These are phyloP conservation scores for Porites lutea DNA, from an alignment of 64 coral and sea anemone genomes.

Conservation along the genomic window DNA sequence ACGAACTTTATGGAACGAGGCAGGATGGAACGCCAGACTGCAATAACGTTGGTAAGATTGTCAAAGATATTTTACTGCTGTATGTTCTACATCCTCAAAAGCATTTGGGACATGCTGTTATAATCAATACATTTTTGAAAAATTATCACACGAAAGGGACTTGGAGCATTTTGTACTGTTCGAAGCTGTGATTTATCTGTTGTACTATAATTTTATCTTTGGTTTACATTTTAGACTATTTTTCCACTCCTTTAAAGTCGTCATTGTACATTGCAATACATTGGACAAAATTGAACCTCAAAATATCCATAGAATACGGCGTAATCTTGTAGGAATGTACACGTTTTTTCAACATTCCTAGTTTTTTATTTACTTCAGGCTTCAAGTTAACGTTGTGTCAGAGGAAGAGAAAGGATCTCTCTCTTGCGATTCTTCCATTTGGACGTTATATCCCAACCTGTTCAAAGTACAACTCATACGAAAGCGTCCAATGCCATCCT, in stretches of 20 bases:
- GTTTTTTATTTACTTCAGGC: not conserved
- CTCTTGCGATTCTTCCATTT: not conserved
- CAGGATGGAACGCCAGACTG: slow-evolving; percentile 36
- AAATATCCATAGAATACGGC: too few relatives aligned
- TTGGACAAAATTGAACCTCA: too few relatives aligned
- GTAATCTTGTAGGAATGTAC: too few relatives aligned
- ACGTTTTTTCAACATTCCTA: not conserved
- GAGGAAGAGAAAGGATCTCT: slow-evolving; percentile 22
- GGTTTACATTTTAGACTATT: too few relatives aligned
- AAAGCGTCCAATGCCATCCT: slow-evolving; percentile 59
- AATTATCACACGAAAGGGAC: too few relatives aligned
- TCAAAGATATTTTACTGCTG: not conserved
- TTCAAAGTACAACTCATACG: slow-evolving; percentile 20
- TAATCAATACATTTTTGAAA: too few relatives aligned
- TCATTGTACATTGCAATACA: too few relatives aligned
- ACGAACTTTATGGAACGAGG: slow-evolving; percentile 52
- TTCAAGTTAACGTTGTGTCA: slow-evolving; percentile 27
- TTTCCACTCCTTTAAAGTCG: too few relatives aligned
- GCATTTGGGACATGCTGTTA: not conserved
- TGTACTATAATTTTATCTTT: too few relatives aligned
- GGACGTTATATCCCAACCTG: slow-evolving; percentile 47
- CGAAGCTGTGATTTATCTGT: too few relatives aligned
- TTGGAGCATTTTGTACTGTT: too few relatives aligned
- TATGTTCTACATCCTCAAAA: too few relatives aligned
- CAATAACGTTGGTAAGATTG: slow-evolving; percentile 26